Conservation (phyloP, 2,888 invertebrate genomes). For the Polyommatus icarus region DNA sequence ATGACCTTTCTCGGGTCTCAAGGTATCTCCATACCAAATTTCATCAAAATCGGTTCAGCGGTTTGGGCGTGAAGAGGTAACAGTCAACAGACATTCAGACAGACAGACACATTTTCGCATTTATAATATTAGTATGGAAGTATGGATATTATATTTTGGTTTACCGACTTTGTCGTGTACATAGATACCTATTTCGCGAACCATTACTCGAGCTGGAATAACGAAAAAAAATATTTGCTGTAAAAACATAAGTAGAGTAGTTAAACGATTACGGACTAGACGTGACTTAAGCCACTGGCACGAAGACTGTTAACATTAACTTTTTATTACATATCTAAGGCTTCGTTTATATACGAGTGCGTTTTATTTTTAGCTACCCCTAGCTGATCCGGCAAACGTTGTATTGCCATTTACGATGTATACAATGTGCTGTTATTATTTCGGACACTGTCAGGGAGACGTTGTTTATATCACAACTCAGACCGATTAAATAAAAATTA, state of each 20-base stretch:
- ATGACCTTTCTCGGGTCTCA: too few species aligned
- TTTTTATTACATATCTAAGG: background rate
- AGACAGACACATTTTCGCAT: too few species aligned
- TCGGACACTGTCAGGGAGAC: too few species aligned
- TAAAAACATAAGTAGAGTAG: conserved; percentile 8
- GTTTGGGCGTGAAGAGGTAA: too few species aligned
- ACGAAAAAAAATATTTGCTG: background rate
- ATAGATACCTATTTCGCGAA: background rate
- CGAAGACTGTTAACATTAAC: conserved; percentile 10
- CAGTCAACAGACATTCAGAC: too few species aligned
- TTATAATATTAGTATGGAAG: too few species aligned
- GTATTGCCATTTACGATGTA: too few species aligned
- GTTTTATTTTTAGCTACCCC: background rate
- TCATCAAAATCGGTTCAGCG: too few species aligned
- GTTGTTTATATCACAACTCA: too few species aligned
- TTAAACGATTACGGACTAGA: conserved; percentile 1
- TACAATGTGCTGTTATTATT: too few species aligned
- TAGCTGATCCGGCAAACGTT: background rate
- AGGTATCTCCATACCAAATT: too few species aligned
- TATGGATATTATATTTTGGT: background rate
- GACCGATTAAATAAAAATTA: too few species aligned
- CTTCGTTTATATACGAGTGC: background rate
- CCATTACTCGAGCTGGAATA: background rate
- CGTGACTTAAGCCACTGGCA: conserved; percentile 10
- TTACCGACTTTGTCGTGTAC: background rate